These are phyloP conservation scores for Labia minor DNA, from an alignment of 2,888 invertebrate genomes.

Conservation along the genomic window DNA sequence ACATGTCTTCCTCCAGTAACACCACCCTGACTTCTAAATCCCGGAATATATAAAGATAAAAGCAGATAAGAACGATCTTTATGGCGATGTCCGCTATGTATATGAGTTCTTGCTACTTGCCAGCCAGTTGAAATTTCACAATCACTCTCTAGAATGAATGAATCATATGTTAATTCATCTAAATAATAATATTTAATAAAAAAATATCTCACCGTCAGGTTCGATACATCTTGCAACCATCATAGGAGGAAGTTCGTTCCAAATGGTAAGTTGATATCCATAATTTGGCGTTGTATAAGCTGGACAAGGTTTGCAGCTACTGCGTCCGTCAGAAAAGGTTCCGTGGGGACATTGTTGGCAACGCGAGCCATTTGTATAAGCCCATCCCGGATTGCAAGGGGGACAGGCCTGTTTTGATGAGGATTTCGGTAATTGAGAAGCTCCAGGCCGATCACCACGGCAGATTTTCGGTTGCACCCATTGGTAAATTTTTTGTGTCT, in stretches of 20 bases:
- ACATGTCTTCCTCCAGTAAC: conserved; percentile 34
- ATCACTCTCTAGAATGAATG: background rate
- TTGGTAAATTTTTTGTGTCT: conserved; percentile 38
- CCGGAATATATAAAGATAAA: conserved; percentile 37
- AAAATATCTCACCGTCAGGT: conserved; percentile 25
- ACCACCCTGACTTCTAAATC: conserved; percentile 37
- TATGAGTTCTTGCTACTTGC: conserved; percentile 40
- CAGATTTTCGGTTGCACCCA: conserved; percentile 46
- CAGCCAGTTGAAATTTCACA: conserved; percentile 32
- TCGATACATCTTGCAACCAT: conserved; percentile 38
- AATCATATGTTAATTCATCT: background rate
- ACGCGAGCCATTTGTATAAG: conserved; percentile 33
- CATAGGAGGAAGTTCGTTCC: conserved; percentile 39
- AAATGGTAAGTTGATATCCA: conserved; percentile 38
- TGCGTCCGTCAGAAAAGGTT: conserved; percentile 37
- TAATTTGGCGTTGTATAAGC: conserved; percentile 42
- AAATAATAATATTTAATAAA: background rate
- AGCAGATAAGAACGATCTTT: conserved; percentile 40
- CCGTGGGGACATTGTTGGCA: conserved; percentile 42
- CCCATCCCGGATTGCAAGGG: conserved; percentile 46
- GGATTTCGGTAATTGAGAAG: conserved; percentile 36
- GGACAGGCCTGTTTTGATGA: conserved; percentile 36
- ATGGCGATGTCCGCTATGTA: conserved; percentile 41
- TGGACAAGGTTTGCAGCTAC: conserved; percentile 37
- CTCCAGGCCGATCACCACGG: conserved; percentile 34